Evolutionary conservation across 2,888 invertebrate species (phyloP), one percentile per base, ranked within the genome.

Genomic region (Liodrosophila aerea): DNA sequence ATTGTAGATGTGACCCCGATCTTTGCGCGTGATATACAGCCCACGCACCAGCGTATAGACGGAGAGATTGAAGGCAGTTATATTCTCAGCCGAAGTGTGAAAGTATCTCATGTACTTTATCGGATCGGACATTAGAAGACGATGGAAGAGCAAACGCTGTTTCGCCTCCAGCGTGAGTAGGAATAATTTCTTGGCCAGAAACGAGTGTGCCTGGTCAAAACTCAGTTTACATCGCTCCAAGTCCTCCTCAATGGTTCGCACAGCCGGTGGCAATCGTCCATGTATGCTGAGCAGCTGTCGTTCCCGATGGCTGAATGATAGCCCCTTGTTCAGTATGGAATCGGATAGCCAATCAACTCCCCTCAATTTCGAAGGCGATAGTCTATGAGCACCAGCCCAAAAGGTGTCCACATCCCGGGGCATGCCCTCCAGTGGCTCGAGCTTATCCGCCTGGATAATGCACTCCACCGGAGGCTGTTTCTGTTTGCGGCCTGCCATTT

Each of bases 1-100:
- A 0, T 77, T 29, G 4, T 52, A 47, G 0, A 81, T 9, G 7
- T 81, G 78, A 0, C 83, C 78, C 0, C 64, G 60, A 44, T 81
- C 81, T 53, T 67, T 82, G 7, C 65, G 61, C 13, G 52, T 69
- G 0, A 81, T 12, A 4, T 22, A 77, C 43, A 81, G 8, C 7
- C 65, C 64, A 2, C 33, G 43, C 0, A 11, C 2, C 0, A 7
- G 3, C 0, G 9, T 9, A 1, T 7, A 39, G 0, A 57, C 1
- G 0, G 77, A n/a, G 13, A 61, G 0, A 1, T 1, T n/a, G n/a
- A n/a, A n/a, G n/a, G n/a, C n/a, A n/a, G n/a, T n/a, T n/a, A n/a
- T n/a, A 4, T 27, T 22, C 1, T 34, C 22, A 0, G n/a, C 22
- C 0, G 57, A 15, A 13, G 33, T 45, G 1, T 41, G 44, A 4